These are phyloP conservation scores for Coelinius sp. DNA, from an alignment of 2,888 invertebrate species.

Conservation along the genomic window DNA sequence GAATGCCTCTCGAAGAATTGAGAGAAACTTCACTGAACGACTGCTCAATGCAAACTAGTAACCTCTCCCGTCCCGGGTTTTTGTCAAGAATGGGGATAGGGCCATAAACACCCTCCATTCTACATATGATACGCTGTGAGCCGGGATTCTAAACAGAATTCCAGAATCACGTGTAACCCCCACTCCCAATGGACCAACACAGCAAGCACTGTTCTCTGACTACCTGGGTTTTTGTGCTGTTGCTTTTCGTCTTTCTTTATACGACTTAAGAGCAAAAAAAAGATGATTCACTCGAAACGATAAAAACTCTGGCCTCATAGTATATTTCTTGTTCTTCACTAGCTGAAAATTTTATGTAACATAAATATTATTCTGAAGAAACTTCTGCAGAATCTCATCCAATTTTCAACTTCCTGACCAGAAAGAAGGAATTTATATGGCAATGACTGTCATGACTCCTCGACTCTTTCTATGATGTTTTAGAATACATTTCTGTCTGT, in stretches of 20 bases:
- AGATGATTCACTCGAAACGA: too few relatives aligned
- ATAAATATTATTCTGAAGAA: too few relatives aligned
- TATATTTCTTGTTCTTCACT: too few relatives aligned
- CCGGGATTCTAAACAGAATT: slow-evolving; percentile 3
- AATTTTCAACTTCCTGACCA: too few relatives aligned
- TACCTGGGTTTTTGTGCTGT: slow-evolving; percentile 14
- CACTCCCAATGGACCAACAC: background rate
- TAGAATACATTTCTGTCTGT: too few relatives aligned
- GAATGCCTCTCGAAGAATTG: background rate
- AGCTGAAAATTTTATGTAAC: too few relatives aligned
- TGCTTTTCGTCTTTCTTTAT: background rate
- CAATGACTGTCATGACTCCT: too few relatives aligned
- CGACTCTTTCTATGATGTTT: too few relatives aligned
- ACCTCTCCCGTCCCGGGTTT: background rate
- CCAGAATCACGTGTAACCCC: background rate
- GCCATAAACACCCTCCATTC: background rate
- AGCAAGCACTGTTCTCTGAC: slow-evolving; percentile 5
- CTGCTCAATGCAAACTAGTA: slow-evolving; percentile 3
- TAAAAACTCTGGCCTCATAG: too few relatives aligned
- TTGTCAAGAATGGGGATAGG: background rate
- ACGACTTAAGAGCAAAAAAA: too few relatives aligned
- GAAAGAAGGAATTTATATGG: too few relatives aligned
- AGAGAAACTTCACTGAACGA: background rate
- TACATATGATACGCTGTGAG: background rate
- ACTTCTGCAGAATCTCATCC: too few relatives aligned